phyloP scores from a whole-genome alignment of 2,113 vertebrate species.

The Pitta sordida region DNA sequence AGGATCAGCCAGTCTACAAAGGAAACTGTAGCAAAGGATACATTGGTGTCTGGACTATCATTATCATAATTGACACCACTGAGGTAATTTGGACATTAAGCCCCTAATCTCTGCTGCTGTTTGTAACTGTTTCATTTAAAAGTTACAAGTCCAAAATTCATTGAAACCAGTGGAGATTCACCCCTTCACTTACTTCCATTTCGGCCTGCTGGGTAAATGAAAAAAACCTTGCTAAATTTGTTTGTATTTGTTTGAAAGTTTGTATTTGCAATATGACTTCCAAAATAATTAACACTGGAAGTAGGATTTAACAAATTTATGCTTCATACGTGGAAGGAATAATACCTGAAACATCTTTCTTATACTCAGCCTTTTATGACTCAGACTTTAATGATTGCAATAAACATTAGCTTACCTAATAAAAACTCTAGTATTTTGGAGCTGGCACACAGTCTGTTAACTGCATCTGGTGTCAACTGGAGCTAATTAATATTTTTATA shows the following conservation, averaged over 20 bases:
- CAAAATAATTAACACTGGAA: slow-evolving; percentile 18
- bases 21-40: neutral
- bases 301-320: neutral
- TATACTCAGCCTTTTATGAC: slow-evolving; percentile 57
- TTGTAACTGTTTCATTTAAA: slow-evolving; percentile 12
- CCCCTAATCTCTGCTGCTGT: slow-evolving; percentile 26
- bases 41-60: neutral
- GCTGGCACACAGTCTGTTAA: slow-evolving; percentile 55
- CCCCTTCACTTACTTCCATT: neutral
- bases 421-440: slow-evolving; percentile 71
- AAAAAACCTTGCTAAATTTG: neutral
- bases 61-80: slow-evolving; percentile 8
- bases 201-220: neutral
- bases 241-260: neutral
- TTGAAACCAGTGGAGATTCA: neutral
- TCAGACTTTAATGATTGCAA: slow-evolving; percentile 71
- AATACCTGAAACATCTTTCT: slow-evolving; percentile 42
- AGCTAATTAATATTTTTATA: slow-evolving; percentile 85
- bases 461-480: slow-evolving; percentile 76
- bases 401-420: slow-evolving; percentile 81
- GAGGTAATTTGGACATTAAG: slow-evolving; percentile 23
- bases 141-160: slow-evolving; percentile 28
- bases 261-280: neutral
- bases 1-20: slow-evolving; percentile 7
- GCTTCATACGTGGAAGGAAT: slow-evolving; percentile 25